phyloP scores from a whole-genome alignment of 1,140 invertebrate species.

The Plodia interpunctella region DNA sequence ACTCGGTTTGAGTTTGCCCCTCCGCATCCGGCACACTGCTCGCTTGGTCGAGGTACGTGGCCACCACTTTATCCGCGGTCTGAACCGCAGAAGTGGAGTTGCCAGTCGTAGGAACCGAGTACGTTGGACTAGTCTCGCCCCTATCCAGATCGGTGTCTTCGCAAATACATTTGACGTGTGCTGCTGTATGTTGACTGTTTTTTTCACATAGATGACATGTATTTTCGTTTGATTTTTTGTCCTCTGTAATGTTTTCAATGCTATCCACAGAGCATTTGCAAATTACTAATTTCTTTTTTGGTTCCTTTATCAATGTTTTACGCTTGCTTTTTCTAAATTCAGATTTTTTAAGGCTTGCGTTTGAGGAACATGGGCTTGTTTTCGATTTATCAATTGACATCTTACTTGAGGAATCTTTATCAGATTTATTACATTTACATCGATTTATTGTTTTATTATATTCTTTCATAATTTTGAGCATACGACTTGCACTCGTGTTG shows the following conservation, averaged over 20 bases:
- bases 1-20: too few relatives aligned
- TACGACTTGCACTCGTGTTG: not conserved
- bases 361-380: not conserved
- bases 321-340: constrained; percentile 14
- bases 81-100: too few relatives aligned
- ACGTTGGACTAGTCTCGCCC: too few relatives aligned
- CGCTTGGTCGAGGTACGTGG: constrained; percentile 34
- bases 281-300: constrained; percentile 7
- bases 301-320: constrained; percentile 17
- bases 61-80: constrained; percentile 33
- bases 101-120: too few relatives aligned
- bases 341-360: not conserved
- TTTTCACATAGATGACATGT: too few relatives aligned
- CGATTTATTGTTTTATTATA: not conserved
- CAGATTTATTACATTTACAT: constrained; percentile 2
- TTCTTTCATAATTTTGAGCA: not conserved
- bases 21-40: not conserved
- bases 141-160: too few relatives aligned
- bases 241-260: not conserved
- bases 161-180: too few relatives aligned
- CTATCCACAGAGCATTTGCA: too few relatives aligned
- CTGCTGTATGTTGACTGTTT: too few relatives aligned
- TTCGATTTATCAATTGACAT: constrained; percentile 7
- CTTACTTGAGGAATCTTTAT: not conserved
- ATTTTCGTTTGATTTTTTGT: too few relatives aligned